Percentiles rank a stretch among this genome's conserved stretches.
phyloP scores from a whole-genome alignment of 2,888 invertebrate genomes.

The Clivina fossor region DNA sequence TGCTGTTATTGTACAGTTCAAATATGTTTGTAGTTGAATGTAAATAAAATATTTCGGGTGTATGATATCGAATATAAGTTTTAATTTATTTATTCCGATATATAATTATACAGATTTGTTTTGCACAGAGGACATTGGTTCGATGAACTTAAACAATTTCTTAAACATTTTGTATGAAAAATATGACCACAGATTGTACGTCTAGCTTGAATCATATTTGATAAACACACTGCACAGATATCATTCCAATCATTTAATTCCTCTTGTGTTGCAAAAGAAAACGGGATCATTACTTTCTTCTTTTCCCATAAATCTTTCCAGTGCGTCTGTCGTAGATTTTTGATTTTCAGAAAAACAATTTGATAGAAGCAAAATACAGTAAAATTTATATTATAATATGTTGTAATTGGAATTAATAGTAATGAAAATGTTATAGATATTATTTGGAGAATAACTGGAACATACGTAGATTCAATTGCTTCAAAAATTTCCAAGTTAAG shows the following conservation, averaged over 20 bases:
- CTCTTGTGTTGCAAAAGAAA: constrained; percentile 60
- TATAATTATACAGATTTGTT: constrained; percentile 38
- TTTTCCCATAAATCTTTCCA: constrained; percentile 45
- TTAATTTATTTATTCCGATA: too few species aligned
- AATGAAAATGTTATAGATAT: constrained; percentile 57
- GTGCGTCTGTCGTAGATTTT: constrained; percentile 57
- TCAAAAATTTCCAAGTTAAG: constrained; percentile 65
- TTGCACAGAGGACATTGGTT: constrained; percentile 77
- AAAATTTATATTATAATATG: constrained; percentile 50
- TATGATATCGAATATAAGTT: too few species aligned
- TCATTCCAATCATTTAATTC: constrained; percentile 71
- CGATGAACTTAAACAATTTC: constrained; percentile 68
- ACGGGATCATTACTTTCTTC: constrained; percentile 47
- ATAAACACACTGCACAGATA: constrained; percentile 77
- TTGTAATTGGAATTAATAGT: constrained; percentile 52
- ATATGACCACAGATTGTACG: constrained; percentile 78
- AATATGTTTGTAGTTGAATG: too few species aligned
- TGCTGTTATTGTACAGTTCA: too few species aligned
- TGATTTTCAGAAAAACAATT: constrained; percentile 61
- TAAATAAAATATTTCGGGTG: too few species aligned
- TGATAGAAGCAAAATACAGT: constrained; percentile 59
- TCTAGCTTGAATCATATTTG: constrained; percentile 68
- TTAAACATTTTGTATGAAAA: constrained; percentile 75
- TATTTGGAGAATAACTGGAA: constrained; percentile 64
- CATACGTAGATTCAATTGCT: constrained; percentile 69